Evolutionary conservation across 2,797 vertebrate genomes (phyloP), one percentile per base, ranked within the genome.

Genomic region (Gallirallus australis): DNA sequence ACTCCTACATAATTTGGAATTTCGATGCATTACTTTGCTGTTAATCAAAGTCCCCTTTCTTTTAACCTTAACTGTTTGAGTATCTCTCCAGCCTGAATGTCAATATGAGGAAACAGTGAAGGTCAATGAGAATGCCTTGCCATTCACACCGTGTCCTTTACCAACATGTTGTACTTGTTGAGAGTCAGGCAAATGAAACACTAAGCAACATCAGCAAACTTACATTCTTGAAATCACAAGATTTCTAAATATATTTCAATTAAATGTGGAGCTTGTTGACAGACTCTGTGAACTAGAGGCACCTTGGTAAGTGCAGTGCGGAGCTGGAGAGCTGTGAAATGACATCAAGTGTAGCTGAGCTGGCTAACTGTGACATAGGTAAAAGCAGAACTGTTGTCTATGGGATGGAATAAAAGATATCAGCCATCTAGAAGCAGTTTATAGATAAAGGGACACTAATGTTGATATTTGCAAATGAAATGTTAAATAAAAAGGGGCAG

Each of bases 31-130:
- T 94, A 78, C 90, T 94, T 84, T 64, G 82, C 88, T 96, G 95
- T 92, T 97, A 97, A 96, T 97, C 95, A 94, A 96, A 97, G 93
- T 96, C 85, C 66, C 87, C 95, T 96, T 96, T 80, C 89, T 73
- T 94, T 89, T 96, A 89, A 95, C 92, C 95, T 93, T 86, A 75
- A 85, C 94, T 92, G 92, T 92, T 93, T 56, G 95, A 94, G 71
- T 92, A 71, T 94, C 73, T 90, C 90, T 94, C 60, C 78, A 86
- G 92, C 80, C 72, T 92, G 91, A 84, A 93, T 93, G 96, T 97
- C 96, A 95, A 82, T 94, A 76, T 17, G 40, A 96, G 82, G 50
- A 73, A 96, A 94, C 65, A 71, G 83, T 52, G 90, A 96, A 97
- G 95, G 97, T 97, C 82, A 84, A 54, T 21, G 54, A 72, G 66